Base-by-base conservation (phyloP, 2,888 invertebrate species). In the Xestia rhomboidea region DNA sequence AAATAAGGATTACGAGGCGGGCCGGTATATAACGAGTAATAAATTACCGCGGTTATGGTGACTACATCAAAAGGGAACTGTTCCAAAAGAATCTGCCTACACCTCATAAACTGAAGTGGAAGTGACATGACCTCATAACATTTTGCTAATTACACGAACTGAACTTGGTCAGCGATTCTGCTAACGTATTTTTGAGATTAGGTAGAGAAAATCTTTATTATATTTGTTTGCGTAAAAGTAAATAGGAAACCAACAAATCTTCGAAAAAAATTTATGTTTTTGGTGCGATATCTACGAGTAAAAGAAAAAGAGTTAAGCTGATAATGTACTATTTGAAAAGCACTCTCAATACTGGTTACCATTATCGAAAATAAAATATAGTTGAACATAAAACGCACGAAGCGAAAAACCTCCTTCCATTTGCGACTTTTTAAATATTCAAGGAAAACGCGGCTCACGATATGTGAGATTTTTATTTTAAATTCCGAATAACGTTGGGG, bases 31-130 rank as follows among this genome's bases (percentile, higher is more conserved):
- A 92, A 91, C 86, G 88, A 88, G 90, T 89, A 82, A 92, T 93
- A 93, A 92, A 94, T 94, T 91, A 92, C 89, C 86, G 76, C 85
- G 84, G 87, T 89, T 87, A 90, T 89, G 86, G 88, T 84, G 87
- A 87, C 85, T 88, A 93, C 91, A 93, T 94, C 92, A 93, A 94
- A 94, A 91, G 91, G 88, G 83, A 83, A 80, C 84, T 66, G 78
- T 72, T 87, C 86, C 82, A 83, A 89, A 90, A 89, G 86, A 87
- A 90, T 89, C 86, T 82, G 87, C 79, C 63, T 76, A 81, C 87
- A 90, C 89, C 89, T 92, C 90, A 88, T 91, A 90, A 89, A 89
- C 88, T 89, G 85, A 82, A 86, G 86, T 86, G 89, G 88, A 89
- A 89, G 89, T 90, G 90, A 87, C 89, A 83, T 89, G 90, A 89